Evolutionary conservation across 2,797 vertebrate species (phyloP).

Genomic region (Pampus argenteus): DNA sequence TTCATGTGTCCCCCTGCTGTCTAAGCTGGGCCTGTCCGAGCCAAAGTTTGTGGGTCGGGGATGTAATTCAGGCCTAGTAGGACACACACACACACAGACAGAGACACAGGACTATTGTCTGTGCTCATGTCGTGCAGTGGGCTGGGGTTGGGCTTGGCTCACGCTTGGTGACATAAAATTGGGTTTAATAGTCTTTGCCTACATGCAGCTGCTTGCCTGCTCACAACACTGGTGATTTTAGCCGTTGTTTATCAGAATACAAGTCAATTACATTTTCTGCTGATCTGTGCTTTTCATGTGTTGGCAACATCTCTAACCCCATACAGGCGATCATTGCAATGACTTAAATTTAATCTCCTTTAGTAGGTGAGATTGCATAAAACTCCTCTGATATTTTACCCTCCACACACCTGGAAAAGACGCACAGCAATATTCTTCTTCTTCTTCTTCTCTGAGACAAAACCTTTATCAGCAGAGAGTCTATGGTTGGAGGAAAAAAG

Average conservation of each 20-base stretch:
- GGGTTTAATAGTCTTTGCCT: slow-evolving; percentile 49
- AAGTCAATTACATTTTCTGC: background rate
- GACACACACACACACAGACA: slow-evolving; percentile 20
- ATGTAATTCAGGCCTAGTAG: slow-evolving; percentile 54
- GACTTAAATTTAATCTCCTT: background rate
- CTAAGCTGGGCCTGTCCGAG: slow-evolving; percentile 23
- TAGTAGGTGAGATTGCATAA: background rate
- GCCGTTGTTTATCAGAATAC: background rate
- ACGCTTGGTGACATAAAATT: slow-evolving; percentile 29
- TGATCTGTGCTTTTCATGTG: background rate
- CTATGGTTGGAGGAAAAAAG: slow-evolving; percentile 2
- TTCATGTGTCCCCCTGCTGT: slow-evolving; percentile 25
- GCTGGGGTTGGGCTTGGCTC: slow-evolving; percentile 53
- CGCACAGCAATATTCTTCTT: too few species aligned
- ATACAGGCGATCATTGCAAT: background rate
- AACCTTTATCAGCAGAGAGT: slow-evolving; percentile 3
- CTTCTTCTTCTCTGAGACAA: background rate
- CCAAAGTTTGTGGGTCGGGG: slow-evolving; percentile 53
- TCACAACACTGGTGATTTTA: slow-evolving; percentile 12
- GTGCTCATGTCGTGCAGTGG: slow-evolving; percentile 57
- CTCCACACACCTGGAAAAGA: slow-evolving; percentile 3
- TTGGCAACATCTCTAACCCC: background rate
- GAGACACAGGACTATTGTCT: slow-evolving; percentile 70
- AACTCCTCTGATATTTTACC: background rate
- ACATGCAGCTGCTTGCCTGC: slow-evolving; percentile 47